Evolutionary conservation across 2,113 vertebrate species (phyloP), one percentile per base, ranked within the genome.

Genomic region (Pelodiscus sinensis): DNA sequence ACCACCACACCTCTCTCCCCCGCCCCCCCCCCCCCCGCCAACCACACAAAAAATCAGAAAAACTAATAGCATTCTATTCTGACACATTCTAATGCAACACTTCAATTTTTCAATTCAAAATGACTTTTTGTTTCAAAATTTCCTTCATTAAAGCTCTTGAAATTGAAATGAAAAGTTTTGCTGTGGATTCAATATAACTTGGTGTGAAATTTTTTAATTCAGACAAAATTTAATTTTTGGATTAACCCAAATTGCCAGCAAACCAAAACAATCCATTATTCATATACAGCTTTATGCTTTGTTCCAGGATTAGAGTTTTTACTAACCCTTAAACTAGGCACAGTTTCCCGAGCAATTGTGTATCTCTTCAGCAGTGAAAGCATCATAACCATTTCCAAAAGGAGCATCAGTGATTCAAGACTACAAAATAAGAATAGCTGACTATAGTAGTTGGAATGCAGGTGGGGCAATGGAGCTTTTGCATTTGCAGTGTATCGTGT

Each of bases 341-440:
- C 38, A 77, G 44, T 50, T 77, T 77, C 44, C 50, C 22, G 38
- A 77, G 38, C 24, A 50, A 50, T 15, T 27, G 24, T 50, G 73
- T 25, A 13, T 25, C 13, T 77, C 44, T 89, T 91, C 94, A 88
- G 91, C 92, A 96, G 87, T 95, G 95, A 95, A 96, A 96, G 13
- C 92, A 94, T 84, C 86, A 90, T 79, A 95, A 87, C 73, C 14
- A 86, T 86, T 95, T 93, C 93, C 92, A 95, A 92, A 89, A 93
- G 54, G 96, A 93, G 93, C 94, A 96, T 95, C 96, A 95, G 92
- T 88, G 94, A 96, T 92, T 88, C 92, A 68, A 93, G 84, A 80
- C 88, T 56, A 10, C 15, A 52, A 71, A 8, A 14, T 1, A 9
- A 81, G 27, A 25, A 11, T 0, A 0, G 22, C 4, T 5, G 52